Base-by-base conservation (phyloP, 2,797 vertebrate genomes). In the Cetoscarus ocellatus region DNA sequence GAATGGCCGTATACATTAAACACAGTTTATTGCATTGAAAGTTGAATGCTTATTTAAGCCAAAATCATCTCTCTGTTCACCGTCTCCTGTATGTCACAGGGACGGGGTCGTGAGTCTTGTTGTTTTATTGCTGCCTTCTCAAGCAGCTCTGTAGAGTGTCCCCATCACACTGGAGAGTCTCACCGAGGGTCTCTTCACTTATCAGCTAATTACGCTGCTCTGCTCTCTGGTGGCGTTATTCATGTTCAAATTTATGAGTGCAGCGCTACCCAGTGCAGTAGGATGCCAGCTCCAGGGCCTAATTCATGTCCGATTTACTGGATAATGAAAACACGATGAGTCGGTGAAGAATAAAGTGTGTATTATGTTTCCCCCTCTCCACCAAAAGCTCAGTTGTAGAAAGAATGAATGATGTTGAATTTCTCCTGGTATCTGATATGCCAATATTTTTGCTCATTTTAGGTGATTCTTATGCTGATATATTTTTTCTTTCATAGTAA, bases 161-260 rank as follows among this genome's bases (percentile, higher is more conserved):
- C 70, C 74, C 9, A 5, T 77, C 77, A 75, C 8, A 44, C 76
- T 62, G 49, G 45, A 84, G 82, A 50, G 62, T 14, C 70, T 34
- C 51, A 73, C 36, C 40, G 8, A 80, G 78, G 53, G 64, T 40
- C 79, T 84, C 80, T 83, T 62, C 65, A 71, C 66, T 70, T 52
- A 72, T 70, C 70, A 34, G 76, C 52, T 86, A 85, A 86, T 84
- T 83, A 75, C 54, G 44, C 62, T 47, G 36, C 15, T 0, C 62
- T 53, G 63, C 62, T 58, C 75, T 51, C 65, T 56, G 75, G 65
- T 79, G 79, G 36, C 42, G 47, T 75, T 50, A 70, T 61, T 84
- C 51, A 67, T 74, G 65, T 79, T 77, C 75, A 43, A 59, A 68
- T 68, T 58, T 18, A 38, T 19, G 63, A 44, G 64, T 5, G 2